These are phyloP conservation scores for Pachyramphus minor DNA, from an alignment of 2,113 vertebrate genomes.

Conservation along the genomic window DNA sequence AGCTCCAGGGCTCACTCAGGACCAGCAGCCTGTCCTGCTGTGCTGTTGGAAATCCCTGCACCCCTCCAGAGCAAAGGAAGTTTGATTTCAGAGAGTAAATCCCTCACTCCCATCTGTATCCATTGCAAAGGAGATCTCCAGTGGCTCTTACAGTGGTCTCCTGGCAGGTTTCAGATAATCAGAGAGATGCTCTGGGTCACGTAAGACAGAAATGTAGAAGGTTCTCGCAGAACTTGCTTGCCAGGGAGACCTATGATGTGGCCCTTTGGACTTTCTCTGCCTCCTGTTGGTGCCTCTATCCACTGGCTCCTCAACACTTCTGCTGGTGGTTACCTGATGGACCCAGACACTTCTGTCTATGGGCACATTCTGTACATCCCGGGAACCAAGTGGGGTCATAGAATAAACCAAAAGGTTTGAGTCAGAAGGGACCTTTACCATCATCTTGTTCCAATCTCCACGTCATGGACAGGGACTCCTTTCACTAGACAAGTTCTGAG, in stretches of 20 bases:
- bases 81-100: not conserved
- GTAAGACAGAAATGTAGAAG: not conserved
- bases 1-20: rapidly evolving
- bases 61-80: rapidly evolving
- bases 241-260: not conserved
- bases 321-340: not conserved
- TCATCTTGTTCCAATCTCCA: not conserved
- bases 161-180: not conserved
- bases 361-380: not conserved
- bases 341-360: not conserved
- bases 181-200: not conserved
- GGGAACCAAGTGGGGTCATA: not conserved
- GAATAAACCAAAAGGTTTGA: not conserved
- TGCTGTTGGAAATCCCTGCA: not conserved
- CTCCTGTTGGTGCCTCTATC: not conserved
- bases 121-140: not conserved
- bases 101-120: not conserved
- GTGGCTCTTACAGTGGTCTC: not conserved
- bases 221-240: not conserved
- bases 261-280: not conserved
- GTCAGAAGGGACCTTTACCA: not conserved
- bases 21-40: not conserved
- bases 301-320: not conserved
- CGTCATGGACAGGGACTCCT: not conserved
- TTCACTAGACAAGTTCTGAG: not conserved